phyloP scores from a whole-genome alignment of 2,113 vertebrate genomes.

The Formicarius rufipectus region DNA sequence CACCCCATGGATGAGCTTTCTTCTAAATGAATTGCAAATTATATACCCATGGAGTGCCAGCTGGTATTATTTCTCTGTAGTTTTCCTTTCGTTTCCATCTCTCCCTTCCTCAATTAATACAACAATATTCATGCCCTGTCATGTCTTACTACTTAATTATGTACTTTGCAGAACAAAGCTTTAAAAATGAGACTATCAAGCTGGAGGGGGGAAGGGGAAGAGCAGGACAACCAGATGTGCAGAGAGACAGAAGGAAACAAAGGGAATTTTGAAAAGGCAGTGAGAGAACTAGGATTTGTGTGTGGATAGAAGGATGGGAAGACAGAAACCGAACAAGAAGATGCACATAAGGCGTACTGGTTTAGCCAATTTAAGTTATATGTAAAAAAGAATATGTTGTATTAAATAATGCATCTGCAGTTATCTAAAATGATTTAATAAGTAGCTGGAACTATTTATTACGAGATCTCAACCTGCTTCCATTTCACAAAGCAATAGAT shows the following conservation, averaged over 20 bases:
- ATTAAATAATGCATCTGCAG: background rate
- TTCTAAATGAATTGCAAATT: constrained; percentile 50
- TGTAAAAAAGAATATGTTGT: background rate
- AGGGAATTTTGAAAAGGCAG: constrained; percentile 13
- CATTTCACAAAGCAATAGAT: background rate
- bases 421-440: background rate
- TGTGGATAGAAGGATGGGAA: background rate
- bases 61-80: constrained; percentile 37
- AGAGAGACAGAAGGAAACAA: background rate
- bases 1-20: background rate
- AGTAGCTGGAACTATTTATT: background rate
- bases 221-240: constrained; percentile 50
- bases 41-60: constrained; percentile 20
- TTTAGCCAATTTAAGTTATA: background rate
- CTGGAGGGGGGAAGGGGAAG: background rate
- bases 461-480: background rate
- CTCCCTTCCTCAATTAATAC: constrained; percentile 33
- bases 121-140: constrained; percentile 49
- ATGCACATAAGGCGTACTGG: background rate
- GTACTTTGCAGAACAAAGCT: constrained; percentile 47
- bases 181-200: constrained; percentile 51
- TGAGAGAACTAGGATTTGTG: background rate
- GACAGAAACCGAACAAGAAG: background rate
- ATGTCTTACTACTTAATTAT: constrained; percentile 55
- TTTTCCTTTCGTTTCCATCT: background rate